Conservation (phyloP, 2,113 vertebrate species). For the Chloropsis cyanopogon region DNA sequence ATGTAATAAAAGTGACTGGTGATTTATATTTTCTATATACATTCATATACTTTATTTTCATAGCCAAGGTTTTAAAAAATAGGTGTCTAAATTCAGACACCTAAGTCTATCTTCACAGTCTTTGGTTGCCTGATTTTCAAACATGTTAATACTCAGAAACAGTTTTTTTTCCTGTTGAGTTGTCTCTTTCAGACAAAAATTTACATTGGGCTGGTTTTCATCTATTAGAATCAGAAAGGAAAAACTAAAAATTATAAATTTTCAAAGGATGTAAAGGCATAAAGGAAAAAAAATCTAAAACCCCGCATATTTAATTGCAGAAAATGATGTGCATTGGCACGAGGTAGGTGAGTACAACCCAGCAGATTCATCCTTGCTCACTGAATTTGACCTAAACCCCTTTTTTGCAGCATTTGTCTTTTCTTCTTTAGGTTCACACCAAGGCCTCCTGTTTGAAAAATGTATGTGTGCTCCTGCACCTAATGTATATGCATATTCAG, state of each 20-base stretch:
- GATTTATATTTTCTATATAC: conserved; percentile 60
- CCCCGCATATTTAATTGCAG: conserved; percentile 12
- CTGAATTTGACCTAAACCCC: not conserved
- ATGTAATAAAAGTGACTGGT: conserved; percentile 59
- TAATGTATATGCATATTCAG: conserved; percentile 37
- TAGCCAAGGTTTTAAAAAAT: conserved; percentile 53
- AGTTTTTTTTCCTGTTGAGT: not conserved
- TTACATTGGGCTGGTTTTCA: not conserved
- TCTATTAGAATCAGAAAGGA: not conserved
- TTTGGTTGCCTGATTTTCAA: conserved; percentile 42
- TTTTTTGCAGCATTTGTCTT: conserved; percentile 15
- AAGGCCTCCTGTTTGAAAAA: not conserved
- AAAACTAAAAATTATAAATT: not conserved
- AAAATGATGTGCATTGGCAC: not conserved
- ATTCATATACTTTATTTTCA: conserved; percentile 41
- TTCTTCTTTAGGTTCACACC: conserved; percentile 43
- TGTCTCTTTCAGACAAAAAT: not conserved
- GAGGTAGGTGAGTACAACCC: not conserved
- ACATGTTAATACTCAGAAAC: not conserved
- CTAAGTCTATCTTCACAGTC: conserved; percentile 40
- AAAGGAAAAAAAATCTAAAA: conserved; percentile 23
- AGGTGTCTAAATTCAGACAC: conserved; percentile 50
- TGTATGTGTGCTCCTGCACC: not conserved
- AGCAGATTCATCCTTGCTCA: not conserved
- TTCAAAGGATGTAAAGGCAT: not conserved